A percentile compares a stretch with the other conserved stretches of the same genome.
Evolutionary conservation across 2,797 vertebrate species (phyloP).

Genomic region (Odontamblyopus lacepedii): DNA sequence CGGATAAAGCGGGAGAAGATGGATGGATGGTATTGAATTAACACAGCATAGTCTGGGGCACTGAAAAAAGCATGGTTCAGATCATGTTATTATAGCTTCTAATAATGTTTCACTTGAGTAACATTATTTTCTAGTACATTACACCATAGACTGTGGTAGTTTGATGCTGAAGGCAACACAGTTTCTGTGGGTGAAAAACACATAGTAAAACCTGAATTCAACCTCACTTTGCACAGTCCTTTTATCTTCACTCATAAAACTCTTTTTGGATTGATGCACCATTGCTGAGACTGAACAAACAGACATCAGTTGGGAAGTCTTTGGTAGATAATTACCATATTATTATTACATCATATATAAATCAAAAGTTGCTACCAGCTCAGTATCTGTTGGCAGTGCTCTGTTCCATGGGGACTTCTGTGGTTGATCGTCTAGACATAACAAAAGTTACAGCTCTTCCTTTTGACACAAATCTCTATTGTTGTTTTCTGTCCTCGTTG

Average conservation of each 20-base stretch:
- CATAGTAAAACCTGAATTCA: background rate
- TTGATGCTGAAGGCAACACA: constrained; percentile 1
- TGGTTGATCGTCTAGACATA: background rate
- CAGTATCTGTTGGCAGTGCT: background rate
- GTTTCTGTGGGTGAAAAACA: too few species aligned
- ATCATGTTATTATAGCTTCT: background rate
- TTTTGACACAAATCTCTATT: constrained; percentile 17
- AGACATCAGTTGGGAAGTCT: background rate
- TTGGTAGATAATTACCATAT: background rate
- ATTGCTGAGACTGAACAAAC: background rate
- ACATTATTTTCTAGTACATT: background rate
- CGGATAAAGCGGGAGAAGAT: too few species aligned
- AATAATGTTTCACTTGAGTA: background rate
- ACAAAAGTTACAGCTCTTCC: constrained; percentile 3
- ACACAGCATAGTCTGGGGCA: too few species aligned
- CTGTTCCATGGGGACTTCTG: background rate
- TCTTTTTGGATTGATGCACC: too few species aligned
- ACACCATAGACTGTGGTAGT: background rate
- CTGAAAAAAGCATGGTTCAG: background rate
- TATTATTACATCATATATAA: background rate
- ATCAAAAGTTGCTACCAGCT: background rate
- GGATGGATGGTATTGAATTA: too few species aligned
- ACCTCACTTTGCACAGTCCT: background rate
- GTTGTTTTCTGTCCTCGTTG: constrained; percentile 19
- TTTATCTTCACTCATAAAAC: background rate